Percentiles rank a stretch among this genome's conserved stretches.
phyloP scores from a whole-genome alignment of 2,888 invertebrate species.

The Pseudococcus viburni region DNA sequence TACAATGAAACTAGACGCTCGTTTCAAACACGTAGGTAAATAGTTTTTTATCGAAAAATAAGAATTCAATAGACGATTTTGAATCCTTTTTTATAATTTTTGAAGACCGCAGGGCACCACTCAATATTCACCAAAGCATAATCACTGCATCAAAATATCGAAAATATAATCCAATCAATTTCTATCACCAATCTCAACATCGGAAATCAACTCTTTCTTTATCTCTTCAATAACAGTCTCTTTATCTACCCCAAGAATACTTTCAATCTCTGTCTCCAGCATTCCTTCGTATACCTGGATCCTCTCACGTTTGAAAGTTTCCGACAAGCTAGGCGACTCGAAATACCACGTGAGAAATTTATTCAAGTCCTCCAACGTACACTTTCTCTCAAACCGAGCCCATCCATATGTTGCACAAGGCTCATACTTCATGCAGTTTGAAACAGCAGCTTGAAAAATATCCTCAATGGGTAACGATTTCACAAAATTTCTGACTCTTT shows the following conservation, averaged over 20 bases:
- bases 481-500: neutral
- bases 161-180: too few relatives aligned
- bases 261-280: neutral
- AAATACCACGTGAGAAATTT: too few relatives aligned
- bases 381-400: neutral
- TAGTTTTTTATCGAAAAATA: too few relatives aligned
- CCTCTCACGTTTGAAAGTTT: neutral
- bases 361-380: slow-evolving; percentile 14
- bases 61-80: too few relatives aligned
- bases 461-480: neutral
- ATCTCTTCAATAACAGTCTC: neutral
- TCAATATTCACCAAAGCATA: too few relatives aligned
- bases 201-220: neutral
- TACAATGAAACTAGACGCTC: too few relatives aligned
- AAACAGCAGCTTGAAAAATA: neutral
- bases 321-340: neutral
- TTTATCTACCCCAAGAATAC: neutral
- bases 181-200: too few relatives aligned
- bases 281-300: neutral
- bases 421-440: neutral
- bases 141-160: too few relatives aligned
- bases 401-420: neutral
- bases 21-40: too few relatives aligned
- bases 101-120: too few relatives aligned
- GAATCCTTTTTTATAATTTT: too few relatives aligned